A percentile compares a stretch with the other conserved stretches of the same genome.
Evolutionary conservation across 2,888 invertebrate genomes (phyloP).

Genomic region (Nesidiocoris tenuis): DNA sequence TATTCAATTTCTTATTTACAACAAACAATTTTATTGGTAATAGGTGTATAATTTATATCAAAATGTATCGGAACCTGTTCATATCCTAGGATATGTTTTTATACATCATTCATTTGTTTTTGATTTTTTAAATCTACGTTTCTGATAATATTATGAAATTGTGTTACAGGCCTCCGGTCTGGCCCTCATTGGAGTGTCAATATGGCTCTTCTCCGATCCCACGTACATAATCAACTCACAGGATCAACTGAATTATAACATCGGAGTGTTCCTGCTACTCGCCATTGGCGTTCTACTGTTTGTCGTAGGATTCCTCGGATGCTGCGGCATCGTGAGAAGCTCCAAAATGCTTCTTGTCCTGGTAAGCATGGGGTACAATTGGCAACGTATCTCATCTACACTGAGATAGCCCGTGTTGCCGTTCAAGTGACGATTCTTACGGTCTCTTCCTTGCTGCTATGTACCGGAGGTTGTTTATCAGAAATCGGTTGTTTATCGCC

Average conservation of each 20-base stretch:
- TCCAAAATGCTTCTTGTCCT: conserved; percentile 74
- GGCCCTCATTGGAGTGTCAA: conserved; percentile 66
- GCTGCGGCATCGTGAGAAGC: conserved; percentile 77
- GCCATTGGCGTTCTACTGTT: conserved; percentile 71
- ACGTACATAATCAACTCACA: conserved; percentile 67
- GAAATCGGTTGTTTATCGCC: too few species aligned
- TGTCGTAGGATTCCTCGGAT: conserved; percentile 76
- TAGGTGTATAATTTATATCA: too few species aligned
- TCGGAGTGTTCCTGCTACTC: conserved; percentile 71
- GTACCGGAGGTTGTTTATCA: too few species aligned
- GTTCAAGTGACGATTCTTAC: not conserved
- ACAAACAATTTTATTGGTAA: too few species aligned
- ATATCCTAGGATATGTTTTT: too few species aligned
- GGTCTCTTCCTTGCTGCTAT: not conserved
- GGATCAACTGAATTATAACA: conserved; percentile 64
- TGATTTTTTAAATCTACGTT: too few species aligned
- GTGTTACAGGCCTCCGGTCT: conserved; percentile 74
- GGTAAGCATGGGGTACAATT: conserved; percentile 60
- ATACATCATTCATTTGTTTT: too few species aligned
- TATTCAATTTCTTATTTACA: too few species aligned
- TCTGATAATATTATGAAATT: too few species aligned
- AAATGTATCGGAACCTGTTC: too few species aligned
- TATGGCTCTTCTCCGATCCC: conserved; percentile 77
- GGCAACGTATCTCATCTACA: too few species aligned
- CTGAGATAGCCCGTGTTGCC: too few species aligned